Evolutionary conservation across 2,888 invertebrate genomes (phyloP), one percentile per base, ranked within the genome.

Genomic region (Scelioninae gen. 2): DNA sequence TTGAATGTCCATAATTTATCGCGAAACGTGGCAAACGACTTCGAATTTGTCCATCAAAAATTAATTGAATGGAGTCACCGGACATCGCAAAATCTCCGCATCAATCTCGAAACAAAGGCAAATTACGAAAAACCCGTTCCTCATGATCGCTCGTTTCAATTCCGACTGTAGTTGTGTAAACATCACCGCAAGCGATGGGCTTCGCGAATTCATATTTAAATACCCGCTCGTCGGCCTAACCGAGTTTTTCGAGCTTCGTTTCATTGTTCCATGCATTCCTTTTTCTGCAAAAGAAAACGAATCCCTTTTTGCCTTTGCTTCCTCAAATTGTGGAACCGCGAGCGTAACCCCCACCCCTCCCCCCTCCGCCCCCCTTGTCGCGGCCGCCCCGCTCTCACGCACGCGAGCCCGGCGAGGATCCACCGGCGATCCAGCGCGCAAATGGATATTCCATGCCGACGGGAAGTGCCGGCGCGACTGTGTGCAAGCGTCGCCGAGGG

Each of bases 401-500:
- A 25, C 25, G 25, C 25, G 25, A 25, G 25, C 6, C 25, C 25
- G 25, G 6, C 25, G 25, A 25, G 25, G 25, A 25, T 25, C 25
- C 25, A 25, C 25, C 25, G 25, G 25, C 35, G 41, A 33, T 25
- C 19, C 22, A 39, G 31, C 39, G 52, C 35, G 48, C 50, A 67
- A 57, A 67, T 67, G 67, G 58, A 67, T 58, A 50, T 67, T 58
- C 50, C 58, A 67, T 67, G 68, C 60, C 53, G 52, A 45, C 37
- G 60, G 52, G 15, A 48, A 48, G 69, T 69, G 55, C 46, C 55
- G 61, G 69, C 69, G 61, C 61, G 61, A 69, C 69, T 69, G 69
- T 45, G 48, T 39, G 48, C 50, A 22, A 48, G 57, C 69, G 41
- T 37, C 61, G 61, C 33, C 55, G 55, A 61, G 55, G 69, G 69